A percentile compares a stretch with the other conserved stretches of the same genome.
Conservation (phyloP, 2,888 invertebrate genomes). For the Leptinotarsa tumamoca region DNA sequence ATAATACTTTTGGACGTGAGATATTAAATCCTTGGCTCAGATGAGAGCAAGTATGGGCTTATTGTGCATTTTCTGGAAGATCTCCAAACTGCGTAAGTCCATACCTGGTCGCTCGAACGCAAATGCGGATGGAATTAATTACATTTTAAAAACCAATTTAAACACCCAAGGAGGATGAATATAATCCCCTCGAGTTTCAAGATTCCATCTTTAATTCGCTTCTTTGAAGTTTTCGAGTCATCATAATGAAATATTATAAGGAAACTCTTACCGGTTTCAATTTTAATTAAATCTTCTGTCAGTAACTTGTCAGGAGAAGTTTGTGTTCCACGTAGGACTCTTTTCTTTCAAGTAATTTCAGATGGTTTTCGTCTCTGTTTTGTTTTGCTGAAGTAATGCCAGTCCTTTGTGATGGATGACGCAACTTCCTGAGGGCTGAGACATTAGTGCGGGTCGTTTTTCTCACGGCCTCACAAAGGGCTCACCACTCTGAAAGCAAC, state of each 20-base stretch:
- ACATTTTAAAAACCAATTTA: conserved; percentile 27
- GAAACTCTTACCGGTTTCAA: conserved; percentile 10
- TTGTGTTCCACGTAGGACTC: background rate
- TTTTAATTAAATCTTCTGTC: conserved; percentile 31
- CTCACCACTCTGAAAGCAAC: background rate
- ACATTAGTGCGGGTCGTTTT: background rate
- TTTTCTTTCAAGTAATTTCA: conserved; percentile 4
- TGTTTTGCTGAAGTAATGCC: background rate
- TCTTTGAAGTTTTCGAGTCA: conserved; percentile 21
- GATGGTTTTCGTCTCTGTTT: background rate
- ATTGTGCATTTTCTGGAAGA: no score
- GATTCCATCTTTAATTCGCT: conserved; percentile 29
- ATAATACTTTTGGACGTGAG: background rate
- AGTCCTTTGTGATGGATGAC: background rate
- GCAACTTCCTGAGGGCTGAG: background rate
- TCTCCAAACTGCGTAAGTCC: background rate
- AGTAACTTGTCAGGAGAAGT: background rate
- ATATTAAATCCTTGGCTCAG: no score
- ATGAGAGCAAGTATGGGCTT: no score
- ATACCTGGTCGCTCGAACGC: background rate
- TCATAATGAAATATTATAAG: conserved; percentile 26
- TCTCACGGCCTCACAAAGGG: background rate
- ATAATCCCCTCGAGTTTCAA: conserved; percentile 26
- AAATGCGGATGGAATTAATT: conserved; percentile 21
- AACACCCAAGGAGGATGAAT: conserved; percentile 13